Evolutionary conservation across 2,113 vertebrate species (phyloP).

Genomic region (Petroica traversi): DNA sequence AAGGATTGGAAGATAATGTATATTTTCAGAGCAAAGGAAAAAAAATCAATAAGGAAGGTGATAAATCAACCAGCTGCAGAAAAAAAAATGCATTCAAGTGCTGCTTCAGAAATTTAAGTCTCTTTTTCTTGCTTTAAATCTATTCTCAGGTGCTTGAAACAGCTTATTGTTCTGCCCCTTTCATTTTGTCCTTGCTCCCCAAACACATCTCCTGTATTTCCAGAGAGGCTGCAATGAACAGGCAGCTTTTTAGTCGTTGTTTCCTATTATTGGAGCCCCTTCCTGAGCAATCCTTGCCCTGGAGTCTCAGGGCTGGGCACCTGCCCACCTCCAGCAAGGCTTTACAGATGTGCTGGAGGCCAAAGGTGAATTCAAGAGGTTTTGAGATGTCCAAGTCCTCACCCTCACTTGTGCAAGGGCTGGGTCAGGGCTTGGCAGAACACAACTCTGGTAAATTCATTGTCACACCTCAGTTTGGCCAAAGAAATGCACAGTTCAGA

Average conservation of each 20-base stretch:
- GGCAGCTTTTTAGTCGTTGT: background rate
- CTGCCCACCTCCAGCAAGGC: background rate
- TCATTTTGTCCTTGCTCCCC: background rate
- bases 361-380: accelerated
- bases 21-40: background rate
- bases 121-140: background rate
- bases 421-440: background rate
- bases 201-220: background rate
- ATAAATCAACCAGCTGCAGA: slow-evolving; percentile 24
- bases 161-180: background rate
- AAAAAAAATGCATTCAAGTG: slow-evolving; percentile 21
- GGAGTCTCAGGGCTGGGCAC: background rate
- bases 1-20: slow-evolving; percentile 62
- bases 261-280: background rate
- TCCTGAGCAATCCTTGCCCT: background rate
- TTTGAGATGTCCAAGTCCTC: background rate
- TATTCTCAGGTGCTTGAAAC: slow-evolving; percentile 5
- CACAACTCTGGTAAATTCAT: background rate
- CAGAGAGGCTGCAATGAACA: background rate
- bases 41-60: slow-evolving; percentile 45
- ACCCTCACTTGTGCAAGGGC: background rate
- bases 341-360: background rate
- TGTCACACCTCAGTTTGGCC: background rate
- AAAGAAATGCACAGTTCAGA: background rate
- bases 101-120: slow-evolving; percentile 30